Percentiles rank a stretch among this genome's conserved stretches.
These are phyloP conservation scores for Riparia riparia DNA, from an alignment of 2,113 vertebrate species.

Conservation along the genomic window DNA sequence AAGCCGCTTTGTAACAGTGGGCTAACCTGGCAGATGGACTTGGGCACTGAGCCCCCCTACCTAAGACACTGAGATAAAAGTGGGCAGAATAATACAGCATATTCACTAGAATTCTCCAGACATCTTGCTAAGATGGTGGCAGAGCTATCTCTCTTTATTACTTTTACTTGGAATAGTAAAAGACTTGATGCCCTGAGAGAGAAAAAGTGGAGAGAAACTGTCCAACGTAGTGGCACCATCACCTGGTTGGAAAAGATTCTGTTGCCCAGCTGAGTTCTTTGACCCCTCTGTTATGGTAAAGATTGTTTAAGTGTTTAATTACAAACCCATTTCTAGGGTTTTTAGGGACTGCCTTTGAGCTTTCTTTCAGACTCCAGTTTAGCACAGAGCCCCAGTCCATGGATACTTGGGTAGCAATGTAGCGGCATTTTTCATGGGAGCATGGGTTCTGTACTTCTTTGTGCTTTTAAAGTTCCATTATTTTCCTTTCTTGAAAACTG, in stretches of 20 bases:
- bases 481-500: conserved; percentile 26
- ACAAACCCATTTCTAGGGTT: conserved; percentile 48
- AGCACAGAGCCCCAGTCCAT: conserved; percentile 15
- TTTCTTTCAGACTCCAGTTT: conserved; percentile 48
- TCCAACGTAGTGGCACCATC: conserved; percentile 4
- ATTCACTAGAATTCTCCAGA: conserved; percentile 68
- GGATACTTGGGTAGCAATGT: conserved; percentile 30
- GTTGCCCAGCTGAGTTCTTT: conserved; percentile 45
- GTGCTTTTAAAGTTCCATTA: conserved; percentile 5
- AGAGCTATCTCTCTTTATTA: conserved; percentile 57
- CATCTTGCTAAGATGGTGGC: conserved; percentile 66
- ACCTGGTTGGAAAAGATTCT: conserved; percentile 48
- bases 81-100: conserved; percentile 50
- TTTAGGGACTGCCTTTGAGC: conserved; percentile 21
- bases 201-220: conserved; percentile 25
- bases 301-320: conserved; percentile 35
- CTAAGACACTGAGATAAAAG: conserved; percentile 39
- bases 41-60: conserved; percentile 8
- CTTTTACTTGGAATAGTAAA: conserved; percentile 68
- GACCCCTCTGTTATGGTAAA: conserved; percentile 39
- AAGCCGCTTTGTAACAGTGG: conserved; percentile 93
- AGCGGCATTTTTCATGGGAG: conserved; percentile 44
- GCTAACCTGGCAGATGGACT: conserved; percentile 59
- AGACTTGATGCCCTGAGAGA: conserved; percentile 50
- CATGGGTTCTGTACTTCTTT: conserved; percentile 24